Conservation (phyloP, 2,113 vertebrate genomes). For the Cheilinus undulatus region DNA sequence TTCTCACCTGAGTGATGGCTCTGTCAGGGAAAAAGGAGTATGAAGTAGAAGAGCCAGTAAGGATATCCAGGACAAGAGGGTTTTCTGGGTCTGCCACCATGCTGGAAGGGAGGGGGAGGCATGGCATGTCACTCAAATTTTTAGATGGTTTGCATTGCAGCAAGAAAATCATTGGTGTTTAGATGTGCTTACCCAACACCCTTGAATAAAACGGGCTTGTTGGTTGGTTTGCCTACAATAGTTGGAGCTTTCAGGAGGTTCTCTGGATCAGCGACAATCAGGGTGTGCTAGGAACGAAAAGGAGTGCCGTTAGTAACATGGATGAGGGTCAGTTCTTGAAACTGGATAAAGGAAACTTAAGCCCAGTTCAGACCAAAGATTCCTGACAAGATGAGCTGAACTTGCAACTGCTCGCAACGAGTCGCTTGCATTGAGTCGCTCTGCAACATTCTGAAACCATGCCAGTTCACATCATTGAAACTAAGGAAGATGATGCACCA, state of each 20-base stretch:
- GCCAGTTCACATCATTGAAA: no score
- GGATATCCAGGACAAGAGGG: slow-evolving; percentile 95
- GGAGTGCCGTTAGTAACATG: no score
- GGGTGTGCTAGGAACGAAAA: slow-evolving; percentile 86
- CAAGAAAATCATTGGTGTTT: no score
- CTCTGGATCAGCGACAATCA: slow-evolving; percentile 93
- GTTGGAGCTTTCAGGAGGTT: slow-evolving; percentile 97
- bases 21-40: slow-evolving; percentile 98
- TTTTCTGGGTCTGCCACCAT: slow-evolving; percentile 99
- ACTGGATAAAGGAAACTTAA: no score
- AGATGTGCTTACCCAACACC: slow-evolving; percentile 91
- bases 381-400: no score
- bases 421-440: no score
- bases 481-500: no score
- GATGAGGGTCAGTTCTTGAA: no score
- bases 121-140: not conserved
- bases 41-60: slow-evolving; percentile 95
- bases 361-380: no score
- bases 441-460: no score
- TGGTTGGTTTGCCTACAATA: slow-evolving; percentile 90
- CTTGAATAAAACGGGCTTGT: slow-evolving; percentile 93
- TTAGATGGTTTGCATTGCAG: not conserved
- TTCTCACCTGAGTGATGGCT: slow-evolving; percentile 91
- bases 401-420: no score
- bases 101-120: slow-evolving; percentile 54